Conservation (phyloP, 1,140 invertebrate genomes). For the Meloidogyne exigua region DNA sequence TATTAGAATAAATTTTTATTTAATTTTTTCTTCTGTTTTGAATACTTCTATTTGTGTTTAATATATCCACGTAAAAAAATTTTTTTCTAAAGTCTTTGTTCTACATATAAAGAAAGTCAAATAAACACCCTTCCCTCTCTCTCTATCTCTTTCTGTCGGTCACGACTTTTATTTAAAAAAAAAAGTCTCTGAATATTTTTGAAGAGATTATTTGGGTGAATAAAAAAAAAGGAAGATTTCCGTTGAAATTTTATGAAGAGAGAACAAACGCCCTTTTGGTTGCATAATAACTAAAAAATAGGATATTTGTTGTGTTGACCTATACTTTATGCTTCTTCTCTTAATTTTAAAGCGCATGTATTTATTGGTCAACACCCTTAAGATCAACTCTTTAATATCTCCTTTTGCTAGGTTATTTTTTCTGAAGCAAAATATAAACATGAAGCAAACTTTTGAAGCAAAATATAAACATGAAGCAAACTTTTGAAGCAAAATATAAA, state of each 20-base stretch:
- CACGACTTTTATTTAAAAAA: not conserved
- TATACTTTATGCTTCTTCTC: not conserved
- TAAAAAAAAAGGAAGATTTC: not conserved
- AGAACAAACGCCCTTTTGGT: not conserved
- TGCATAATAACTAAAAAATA: not conserved
- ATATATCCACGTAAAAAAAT: not conserved
- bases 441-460: not conserved
- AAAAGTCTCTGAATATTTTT: not conserved
- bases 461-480: not conserved
- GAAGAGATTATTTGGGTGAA: not conserved
- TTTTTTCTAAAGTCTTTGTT: not conserved
- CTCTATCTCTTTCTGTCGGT: not conserved
- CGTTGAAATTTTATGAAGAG: not conserved
- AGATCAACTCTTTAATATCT: not conserved
- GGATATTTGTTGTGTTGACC: not conserved
- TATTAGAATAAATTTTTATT: not conserved
- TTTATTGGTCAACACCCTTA: not conserved
- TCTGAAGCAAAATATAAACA: not conserved
- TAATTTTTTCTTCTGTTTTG: not conserved
- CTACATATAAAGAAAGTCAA: too few species aligned
- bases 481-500: not conserved
- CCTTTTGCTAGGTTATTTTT: not conserved
- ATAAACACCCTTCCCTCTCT: not conserved
- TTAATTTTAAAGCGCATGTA: conserved; percentile 2
- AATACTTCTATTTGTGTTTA: not conserved